Base-by-base conservation (phyloP, 2,113 vertebrate species). In the Anguilla japonica region DNA sequence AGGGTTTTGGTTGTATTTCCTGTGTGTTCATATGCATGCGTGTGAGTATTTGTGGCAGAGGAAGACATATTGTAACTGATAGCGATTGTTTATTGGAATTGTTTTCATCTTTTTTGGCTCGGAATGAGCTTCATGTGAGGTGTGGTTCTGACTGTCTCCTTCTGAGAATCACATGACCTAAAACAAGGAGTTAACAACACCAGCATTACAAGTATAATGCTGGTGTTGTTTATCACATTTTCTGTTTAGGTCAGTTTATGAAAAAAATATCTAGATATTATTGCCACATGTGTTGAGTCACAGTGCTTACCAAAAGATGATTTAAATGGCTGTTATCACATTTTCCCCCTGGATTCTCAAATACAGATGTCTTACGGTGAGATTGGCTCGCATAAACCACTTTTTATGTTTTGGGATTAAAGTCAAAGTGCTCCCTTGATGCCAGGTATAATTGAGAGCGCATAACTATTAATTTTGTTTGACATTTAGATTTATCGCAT, bases 91-190 rank as follows among this genome's bases (percentile, higher is more conserved):
- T 53, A 53, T 46, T 46, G 43, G 8, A 46, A 39, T 75, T 87
- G 83, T 87, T 56, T 87, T 82, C 88, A 81, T 50, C 78, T 85
- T 89, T 84, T 83, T 89, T 88, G 87, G 84, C 91, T 89, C 1
- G 15, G 15, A 56, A 56, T 8, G 15, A 11, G 0, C 53, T 56
- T 15, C 53, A 8, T 56, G 53, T 15, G 15, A 15, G 53, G 18
- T 60, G 11, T 60, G 14, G 14, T 20, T 60, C 56, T 60, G 14
- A 60, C 14, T 60, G 56, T 16, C 56, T 20, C 18, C 22, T 67
- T 67, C 18, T 67, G 18, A 67, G 22, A 67, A 26, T 67, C 60
- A 22, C 18, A 22, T 20, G 6, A 67, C 22, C 22, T 67, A 5
- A 5, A 6, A 67, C 5, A 67, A 67, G 22, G 3, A 22, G 18